Evolutionary conservation across 2,113 vertebrate species (phyloP), one percentile per base, ranked within the genome.

Genomic region (Galemys pyrenaicus): DNA sequence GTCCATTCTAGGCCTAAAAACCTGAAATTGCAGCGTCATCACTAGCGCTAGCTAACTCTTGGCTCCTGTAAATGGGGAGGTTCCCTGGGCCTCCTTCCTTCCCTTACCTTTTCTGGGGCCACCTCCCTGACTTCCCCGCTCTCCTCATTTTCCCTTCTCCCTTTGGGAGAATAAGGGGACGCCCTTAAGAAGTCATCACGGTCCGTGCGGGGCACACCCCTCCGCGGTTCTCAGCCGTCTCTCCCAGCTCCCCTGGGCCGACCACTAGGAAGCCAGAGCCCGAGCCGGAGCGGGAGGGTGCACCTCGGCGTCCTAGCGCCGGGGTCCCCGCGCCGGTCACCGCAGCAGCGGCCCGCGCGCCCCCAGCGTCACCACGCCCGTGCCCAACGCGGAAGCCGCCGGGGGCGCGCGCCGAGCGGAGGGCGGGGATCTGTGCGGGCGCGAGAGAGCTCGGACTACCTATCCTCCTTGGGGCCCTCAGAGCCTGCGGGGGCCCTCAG

Each of bases 371-470:
- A 97, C 96, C 96, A 96, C 97, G 97, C 96, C 80, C 13, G 95
- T 95, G 97, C 96, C 94, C 95, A 97, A 97, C 96, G 92, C 96
- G 96, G 97, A 97, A 97, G 97, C 97, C 67, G 82, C 93, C 71
- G 74, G 89, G 94, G 3, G 92, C 84, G 94, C 94, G 24, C 67
- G 87, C 94, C 20, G 93, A 92, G 84, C 90, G 93, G 87, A 87
- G 86, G 86, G 94, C 83, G 78, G 89, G 37, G 20, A 46, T 81
- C n/a, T 62, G 73, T 62, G 64, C 73, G 32, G 54, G 84, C 84
- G 89, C 93, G 91, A 85, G 82, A n/a, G n/a, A n/a, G n/a, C n/a
- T n/a, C n/a, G n/a, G n/a, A n/a, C n/a, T n/a, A n/a, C n/a, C n/a
- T n/a, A n/a, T n/a, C n/a, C n/a, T n/a, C n/a, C n/a, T n/a, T n/a